Conservation (phyloP, 2,797 vertebrate genomes). For the Falco berigora region DNA sequence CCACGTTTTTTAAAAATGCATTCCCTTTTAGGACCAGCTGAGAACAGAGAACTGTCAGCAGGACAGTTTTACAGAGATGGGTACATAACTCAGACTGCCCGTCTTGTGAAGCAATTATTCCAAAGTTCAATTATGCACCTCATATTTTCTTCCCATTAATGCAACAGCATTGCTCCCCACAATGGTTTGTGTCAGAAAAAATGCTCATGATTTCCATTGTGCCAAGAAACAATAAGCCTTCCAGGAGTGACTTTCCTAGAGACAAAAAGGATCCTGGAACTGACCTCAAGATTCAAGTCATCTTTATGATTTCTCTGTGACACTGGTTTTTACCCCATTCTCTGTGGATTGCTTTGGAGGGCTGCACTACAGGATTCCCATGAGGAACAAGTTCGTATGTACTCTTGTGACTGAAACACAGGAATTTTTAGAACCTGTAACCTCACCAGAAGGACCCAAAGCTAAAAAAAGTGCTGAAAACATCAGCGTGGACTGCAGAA, state of each 20-base stretch:
- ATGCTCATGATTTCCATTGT: fast-evolving
- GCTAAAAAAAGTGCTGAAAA: background rate
- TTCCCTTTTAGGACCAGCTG: background rate
- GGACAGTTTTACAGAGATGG: background rate
- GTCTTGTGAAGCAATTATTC: background rate
- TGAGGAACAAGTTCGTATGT: background rate
- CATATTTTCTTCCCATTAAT: background rate
- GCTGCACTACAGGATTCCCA: background rate
- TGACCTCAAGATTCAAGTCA: background rate
- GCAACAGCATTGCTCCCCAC: background rate
- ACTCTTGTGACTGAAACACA: background rate
- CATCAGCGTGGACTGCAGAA: background rate
- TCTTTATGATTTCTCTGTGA: background rate
- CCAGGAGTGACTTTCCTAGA: background rate
- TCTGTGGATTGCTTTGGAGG: background rate
- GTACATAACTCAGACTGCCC: background rate
- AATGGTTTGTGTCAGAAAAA: background rate
- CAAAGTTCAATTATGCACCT: background rate
- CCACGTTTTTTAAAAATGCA: background rate
- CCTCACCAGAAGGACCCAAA: background rate
- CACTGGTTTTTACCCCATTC: fast-evolving
- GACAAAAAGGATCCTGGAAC: background rate
- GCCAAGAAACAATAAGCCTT: background rate
- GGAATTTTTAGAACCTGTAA: background rate
- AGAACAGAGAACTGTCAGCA: background rate